Base-by-base conservation (phyloP, 2,113 vertebrate species). In the Rhinichthys klamathensis region DNA sequence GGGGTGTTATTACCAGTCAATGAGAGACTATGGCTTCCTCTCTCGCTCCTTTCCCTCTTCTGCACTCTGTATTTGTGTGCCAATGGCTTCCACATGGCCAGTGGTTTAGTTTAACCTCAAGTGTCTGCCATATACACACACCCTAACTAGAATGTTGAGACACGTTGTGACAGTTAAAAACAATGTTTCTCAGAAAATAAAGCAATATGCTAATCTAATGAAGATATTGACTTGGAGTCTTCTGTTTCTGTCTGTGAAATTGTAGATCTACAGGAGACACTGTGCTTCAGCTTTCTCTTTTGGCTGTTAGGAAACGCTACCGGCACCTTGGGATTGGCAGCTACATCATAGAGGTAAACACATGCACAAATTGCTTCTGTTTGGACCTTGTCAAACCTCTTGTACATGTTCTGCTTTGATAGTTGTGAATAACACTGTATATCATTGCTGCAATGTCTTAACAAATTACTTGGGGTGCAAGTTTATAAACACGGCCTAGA, bases 251-350 rank as follows among this genome's bases (percentile, higher is more conserved):
- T 30, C n/a, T 63, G 6, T 38, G 54, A 54, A 32, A 76, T 38
- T 84, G 41, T 56, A 91, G 89, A 75, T 83, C 78, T 63, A 79
- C 74, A 13, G 85, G 88, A 73, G 86, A 90, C 35, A 88, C 51
- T 69, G 86, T 87, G 72, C 77, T 89, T 32, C 85, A 90, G 80
- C 32, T 92, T 25, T 86, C 86, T 67, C 80, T 92, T 16, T 72
- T 89, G 41, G 88, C 89, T 61, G 90, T 86, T 27, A 89, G 91
- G 58, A 88, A 82, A 77, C 30, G 32, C 11, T 90, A 86, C 70
- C 49, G 88, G 38, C n/a, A 81, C 44, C 86, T 80, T 78, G 88
- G 88, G 13, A 74, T 86, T 23, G 88, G 87, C 9, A 27, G 83
- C 63, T 83, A 87, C 44, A 78, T 90, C 38, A 49, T 89, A 25